Evolutionary conservation across 2,113 vertebrate genomes (phyloP).

Genomic region (Pseudonaja textilis): DNA sequence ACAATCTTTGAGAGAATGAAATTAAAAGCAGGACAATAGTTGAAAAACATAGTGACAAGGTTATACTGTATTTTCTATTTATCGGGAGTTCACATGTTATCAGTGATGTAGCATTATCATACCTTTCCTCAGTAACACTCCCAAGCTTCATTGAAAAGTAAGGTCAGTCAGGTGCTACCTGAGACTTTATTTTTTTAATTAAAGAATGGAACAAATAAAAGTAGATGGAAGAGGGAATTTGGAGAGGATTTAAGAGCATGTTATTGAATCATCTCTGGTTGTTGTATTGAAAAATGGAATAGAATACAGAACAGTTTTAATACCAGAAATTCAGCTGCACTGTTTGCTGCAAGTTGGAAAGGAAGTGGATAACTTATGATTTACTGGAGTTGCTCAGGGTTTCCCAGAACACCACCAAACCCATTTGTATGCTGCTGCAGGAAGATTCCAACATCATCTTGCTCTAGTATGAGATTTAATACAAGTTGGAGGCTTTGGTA

Average conservation of each 20-base stretch:
- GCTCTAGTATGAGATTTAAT: conserved; percentile 7
- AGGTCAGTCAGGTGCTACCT: background rate
- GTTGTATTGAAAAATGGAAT: background rate
- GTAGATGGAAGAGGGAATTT: background rate
- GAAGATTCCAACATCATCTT: background rate
- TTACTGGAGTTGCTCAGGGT: conserved; percentile 37
- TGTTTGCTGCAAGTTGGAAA: conserved; percentile 45
- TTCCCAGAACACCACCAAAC: background rate
- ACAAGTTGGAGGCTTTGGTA: conserved; percentile 31
- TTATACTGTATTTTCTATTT: background rate
- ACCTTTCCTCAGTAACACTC: background rate
- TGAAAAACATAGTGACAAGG: background rate
- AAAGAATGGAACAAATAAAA: background rate
- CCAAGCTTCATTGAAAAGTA: background rate
- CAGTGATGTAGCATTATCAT: background rate
- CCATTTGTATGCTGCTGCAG: conserved; percentile 17
- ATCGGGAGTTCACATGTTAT: background rate
- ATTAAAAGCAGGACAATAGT: background rate
- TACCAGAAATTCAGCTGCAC: conserved; percentile 27
- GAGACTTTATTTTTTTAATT: background rate
- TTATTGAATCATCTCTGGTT: background rate
- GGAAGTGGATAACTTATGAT: conserved; percentile 47
- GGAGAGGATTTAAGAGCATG: background rate
- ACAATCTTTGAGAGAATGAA: background rate
- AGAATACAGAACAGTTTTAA: conserved; percentile 28